phyloP scores from a whole-genome alignment of 2,888 invertebrate species.

The Oscheius sp. region DNA sequence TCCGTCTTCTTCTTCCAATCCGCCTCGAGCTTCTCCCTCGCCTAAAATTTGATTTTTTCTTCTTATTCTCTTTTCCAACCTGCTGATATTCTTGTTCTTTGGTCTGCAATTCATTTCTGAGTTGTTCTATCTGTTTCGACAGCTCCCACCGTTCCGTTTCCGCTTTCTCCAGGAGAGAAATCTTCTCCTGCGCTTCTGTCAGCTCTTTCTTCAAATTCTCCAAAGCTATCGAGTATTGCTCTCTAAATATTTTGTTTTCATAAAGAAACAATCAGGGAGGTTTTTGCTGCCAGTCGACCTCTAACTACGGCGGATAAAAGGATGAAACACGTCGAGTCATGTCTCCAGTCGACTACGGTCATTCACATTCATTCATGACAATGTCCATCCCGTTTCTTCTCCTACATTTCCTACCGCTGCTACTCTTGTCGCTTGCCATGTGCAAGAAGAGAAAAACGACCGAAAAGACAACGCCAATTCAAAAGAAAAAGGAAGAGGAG shows the following conservation, averaged over 20 bases:
- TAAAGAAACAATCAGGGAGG: no score
- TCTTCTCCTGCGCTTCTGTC: constrained; percentile 21
- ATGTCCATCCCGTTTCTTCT: background rate
- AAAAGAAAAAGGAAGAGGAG: no score
- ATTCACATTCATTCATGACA: no score
- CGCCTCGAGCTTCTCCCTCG: constrained; percentile 38
- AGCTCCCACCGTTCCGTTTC: constrained; percentile 10
- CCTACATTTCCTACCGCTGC: no score
- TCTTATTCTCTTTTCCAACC: background rate
- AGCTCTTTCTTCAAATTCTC: constrained; percentile 38
- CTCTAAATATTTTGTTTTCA: constrained; percentile 38
- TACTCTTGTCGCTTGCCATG: no score
- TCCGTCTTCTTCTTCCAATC: constrained; percentile 48
- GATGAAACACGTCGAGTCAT: no score
- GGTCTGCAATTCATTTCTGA: constrained; percentile 20
- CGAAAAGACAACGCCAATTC: no score
- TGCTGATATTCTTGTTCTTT: constrained; percentile 15
- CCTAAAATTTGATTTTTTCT: constrained; percentile 38
- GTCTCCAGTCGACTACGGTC: no score
- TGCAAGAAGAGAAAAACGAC: no score
- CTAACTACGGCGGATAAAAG: no score
- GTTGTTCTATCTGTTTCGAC: constrained; percentile 10
- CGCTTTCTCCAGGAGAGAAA: background rate
- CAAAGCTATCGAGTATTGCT: constrained; percentile 43
- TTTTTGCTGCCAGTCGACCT: no score